Percentiles rank a stretch among this genome's conserved stretches.
phyloP scores from a whole-genome alignment of 2,888 invertebrate genomes.

The Saturnia pavonia region DNA sequence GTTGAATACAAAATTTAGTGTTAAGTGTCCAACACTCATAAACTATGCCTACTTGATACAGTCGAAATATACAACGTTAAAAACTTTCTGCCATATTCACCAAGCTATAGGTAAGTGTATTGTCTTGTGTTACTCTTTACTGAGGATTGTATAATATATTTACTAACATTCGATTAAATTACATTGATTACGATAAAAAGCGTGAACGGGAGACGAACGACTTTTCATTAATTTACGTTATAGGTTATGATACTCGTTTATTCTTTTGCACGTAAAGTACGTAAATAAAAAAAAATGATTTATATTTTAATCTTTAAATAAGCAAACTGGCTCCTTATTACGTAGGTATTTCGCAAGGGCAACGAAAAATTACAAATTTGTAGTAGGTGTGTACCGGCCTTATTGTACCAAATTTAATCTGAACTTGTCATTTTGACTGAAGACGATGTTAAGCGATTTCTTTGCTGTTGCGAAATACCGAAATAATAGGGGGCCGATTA shows the following conservation, averaged over 20 bases:
- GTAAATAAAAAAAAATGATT: neutral
- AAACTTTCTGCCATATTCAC: conserved; percentile 79
- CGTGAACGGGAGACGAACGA: conserved; percentile 16
- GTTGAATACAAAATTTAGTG: conserved; percentile 54
- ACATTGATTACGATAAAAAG: conserved; percentile 30
- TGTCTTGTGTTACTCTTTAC: conserved; percentile 76
- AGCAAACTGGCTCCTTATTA: no score
- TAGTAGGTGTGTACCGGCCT: no score
- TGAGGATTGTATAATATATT: conserved; percentile 59
- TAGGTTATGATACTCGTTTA: neutral
- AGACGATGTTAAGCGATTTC: no score
- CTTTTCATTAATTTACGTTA: neutral
- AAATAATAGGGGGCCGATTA: no score
- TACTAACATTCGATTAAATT: conserved; percentile 57
- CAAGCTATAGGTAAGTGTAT: conserved; percentile 79
- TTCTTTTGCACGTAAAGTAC: neutral
- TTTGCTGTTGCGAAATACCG: no score
- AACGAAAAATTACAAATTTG: no score
- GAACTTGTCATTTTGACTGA: no score
- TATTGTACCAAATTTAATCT: no score
- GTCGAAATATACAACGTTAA: conserved; percentile 54
- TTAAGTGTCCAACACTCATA: conserved; percentile 60
- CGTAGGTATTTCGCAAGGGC: no score
- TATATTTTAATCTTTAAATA: no score
- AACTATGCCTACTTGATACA: conserved; percentile 59